Conservation (phyloP, 1,140 invertebrate species). For the Leptestheria dahalacensis region DNA sequence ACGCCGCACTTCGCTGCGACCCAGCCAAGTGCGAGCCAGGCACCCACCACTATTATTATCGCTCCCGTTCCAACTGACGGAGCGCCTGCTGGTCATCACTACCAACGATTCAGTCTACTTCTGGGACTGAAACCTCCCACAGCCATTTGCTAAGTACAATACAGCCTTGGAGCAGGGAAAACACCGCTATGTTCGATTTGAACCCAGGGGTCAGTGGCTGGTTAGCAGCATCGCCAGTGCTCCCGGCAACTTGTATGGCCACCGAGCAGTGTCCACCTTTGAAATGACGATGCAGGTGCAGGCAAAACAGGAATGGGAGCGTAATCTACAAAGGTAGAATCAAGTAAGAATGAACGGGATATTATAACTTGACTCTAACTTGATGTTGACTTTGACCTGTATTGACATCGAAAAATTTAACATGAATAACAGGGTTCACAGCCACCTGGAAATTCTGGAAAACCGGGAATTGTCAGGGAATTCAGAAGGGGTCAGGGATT, state of each 20-base stretch:
- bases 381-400: too few relatives aligned
- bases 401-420: too few relatives aligned
- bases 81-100: slow-evolving; percentile 66
- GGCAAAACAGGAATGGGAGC: slow-evolving; percentile 10
- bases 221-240: slow-evolving; percentile 70
- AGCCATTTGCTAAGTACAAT: slow-evolving; percentile 53
- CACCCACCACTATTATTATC: too few relatives aligned
- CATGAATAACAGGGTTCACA: too few relatives aligned
- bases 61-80: slow-evolving; percentile 69
- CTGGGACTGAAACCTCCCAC: slow-evolving; percentile 71
- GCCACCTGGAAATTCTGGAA: too few relatives aligned
- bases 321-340: slow-evolving; percentile 11
- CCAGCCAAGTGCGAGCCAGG: too few relatives aligned
- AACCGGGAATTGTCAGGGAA: too few relatives aligned
- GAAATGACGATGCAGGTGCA: not conserved
- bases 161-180: slow-evolving; percentile 56
- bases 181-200: slow-evolving; percentile 73
- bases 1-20: too few relatives aligned
- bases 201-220: slow-evolving; percentile 59
- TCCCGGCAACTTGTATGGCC: slow-evolving; percentile 18
- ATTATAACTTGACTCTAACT: too few relatives aligned
- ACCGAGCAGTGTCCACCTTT: slow-evolving; percentile 17
- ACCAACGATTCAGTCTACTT: slow-evolving; percentile 72
- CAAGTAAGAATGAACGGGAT: slow-evolving; percentile 3
- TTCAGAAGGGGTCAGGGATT: too few relatives aligned